These are phyloP conservation scores for Hetaerina titia DNA, from an alignment of 2,888 invertebrate genomes.

Conservation along the genomic window DNA sequence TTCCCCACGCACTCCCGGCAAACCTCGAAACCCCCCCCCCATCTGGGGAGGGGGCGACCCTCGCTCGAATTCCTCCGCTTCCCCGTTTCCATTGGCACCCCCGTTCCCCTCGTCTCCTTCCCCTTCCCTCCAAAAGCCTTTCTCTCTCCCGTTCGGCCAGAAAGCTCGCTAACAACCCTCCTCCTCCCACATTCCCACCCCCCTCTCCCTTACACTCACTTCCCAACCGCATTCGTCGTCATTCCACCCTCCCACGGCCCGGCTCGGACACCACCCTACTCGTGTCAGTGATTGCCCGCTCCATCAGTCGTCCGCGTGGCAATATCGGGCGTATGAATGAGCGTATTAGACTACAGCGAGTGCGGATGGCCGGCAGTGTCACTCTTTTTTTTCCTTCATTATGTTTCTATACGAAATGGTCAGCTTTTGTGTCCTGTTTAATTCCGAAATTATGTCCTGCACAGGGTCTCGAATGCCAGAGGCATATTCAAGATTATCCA, in stretches of 20 bases:
- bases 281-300: slow-evolving; percentile 2
- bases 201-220: too few species aligned
- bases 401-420: too few species aligned
- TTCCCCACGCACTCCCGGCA: not conserved
- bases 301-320: not conserved
- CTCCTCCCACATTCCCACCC: too few species aligned
- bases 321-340: slow-evolving; percentile 2
- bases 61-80: not conserved
- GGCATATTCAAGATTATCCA: too few species aligned
- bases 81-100: not conserved
- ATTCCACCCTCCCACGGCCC: too few species aligned
- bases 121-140: not conserved
- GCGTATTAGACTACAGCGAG: not conserved
- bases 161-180: not conserved
- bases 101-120: not conserved
- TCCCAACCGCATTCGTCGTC: too few species aligned
- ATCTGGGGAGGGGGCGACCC: not conserved
- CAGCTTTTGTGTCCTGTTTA: too few species aligned
- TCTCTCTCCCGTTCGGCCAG: not conserved
- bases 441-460: too few species aligned
- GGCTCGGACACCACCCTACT: not conserved
- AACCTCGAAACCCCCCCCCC: not conserved
- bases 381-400: too few species aligned
- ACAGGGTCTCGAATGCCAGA: too few species aligned
- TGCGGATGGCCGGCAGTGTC: too few species aligned